Evolutionary conservation across 2,888 invertebrate genomes (phyloP).

Genomic region (Cheilosia urbana): DNA sequence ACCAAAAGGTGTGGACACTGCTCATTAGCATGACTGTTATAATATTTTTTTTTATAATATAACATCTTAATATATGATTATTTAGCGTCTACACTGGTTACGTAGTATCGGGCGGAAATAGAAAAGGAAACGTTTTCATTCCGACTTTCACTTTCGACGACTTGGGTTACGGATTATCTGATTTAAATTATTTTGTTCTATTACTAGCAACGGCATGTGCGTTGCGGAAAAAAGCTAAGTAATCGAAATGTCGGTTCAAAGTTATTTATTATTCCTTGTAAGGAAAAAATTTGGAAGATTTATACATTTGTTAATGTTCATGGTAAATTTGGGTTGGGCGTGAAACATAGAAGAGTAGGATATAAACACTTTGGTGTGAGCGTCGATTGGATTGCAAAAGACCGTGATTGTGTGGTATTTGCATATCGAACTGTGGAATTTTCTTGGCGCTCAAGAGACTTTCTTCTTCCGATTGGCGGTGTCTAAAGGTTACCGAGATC

Average conservation of each 20-base stretch:
- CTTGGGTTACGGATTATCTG: constrained; percentile 41
- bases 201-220: constrained; percentile 54
- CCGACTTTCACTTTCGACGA: constrained; percentile 29
- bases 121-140: constrained; percentile 46
- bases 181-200: constrained; percentile 52
- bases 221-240: constrained; percentile 27
- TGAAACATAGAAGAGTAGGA: constrained; percentile 2
- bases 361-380: neutral
- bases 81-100: constrained; percentile 35
- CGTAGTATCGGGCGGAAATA: constrained; percentile 39
- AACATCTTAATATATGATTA: constrained; percentile 53
- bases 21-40: constrained; percentile 57
- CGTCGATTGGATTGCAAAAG: no score
- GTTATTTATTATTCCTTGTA: constrained; percentile 30
- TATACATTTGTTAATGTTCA: constrained; percentile 18
- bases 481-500: no score
- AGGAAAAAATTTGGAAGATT: constrained; percentile 8
- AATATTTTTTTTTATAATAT: constrained; percentile 58
- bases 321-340: constrained; percentile 25
- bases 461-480: no score
- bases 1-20: constrained; percentile 44
- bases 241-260: constrained; percentile 57
- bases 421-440: no score
- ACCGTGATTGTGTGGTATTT: no score
- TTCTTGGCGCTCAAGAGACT: no score